Conservation (phyloP, 2,113 vertebrate genomes). For the Silurus asotus region DNA sequence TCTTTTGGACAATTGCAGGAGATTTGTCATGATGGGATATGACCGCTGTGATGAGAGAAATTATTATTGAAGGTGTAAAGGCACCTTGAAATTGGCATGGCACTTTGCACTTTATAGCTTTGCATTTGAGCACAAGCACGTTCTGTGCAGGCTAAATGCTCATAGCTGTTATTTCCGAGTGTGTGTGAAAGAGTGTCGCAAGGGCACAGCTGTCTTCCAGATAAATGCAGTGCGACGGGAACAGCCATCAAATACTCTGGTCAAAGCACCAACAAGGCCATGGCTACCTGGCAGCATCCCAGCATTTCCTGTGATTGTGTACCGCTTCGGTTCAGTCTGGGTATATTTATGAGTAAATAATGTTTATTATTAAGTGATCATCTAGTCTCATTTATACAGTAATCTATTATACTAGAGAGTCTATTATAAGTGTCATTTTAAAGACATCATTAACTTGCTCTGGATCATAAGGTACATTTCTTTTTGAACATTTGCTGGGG, state of each 20-base stretch:
- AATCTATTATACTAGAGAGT: neutral
- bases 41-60: neutral
- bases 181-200: neutral
- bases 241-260: constrained; percentile 7
- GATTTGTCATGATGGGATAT: neutral
- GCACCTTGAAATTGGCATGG: constrained; percentile 17
- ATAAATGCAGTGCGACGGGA: constrained; percentile 22
- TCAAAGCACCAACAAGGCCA: neutral
- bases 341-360: neutral
- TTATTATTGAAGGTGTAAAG: constrained; percentile 9
- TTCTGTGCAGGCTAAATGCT: constrained; percentile 25
- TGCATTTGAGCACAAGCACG: neutral
- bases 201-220: constrained; percentile 31
- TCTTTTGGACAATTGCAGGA: neutral
- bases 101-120: constrained; percentile 16
- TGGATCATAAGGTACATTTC: neutral
- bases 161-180: constrained; percentile 31
- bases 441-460: neutral
- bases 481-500: neutral
- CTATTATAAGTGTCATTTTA: neutral
- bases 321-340: neutral
- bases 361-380: neutral
- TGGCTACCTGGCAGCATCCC: neutral
- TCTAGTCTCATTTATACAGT: neutral
- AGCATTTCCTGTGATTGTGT: neutral